These are phyloP conservation scores for Bombycilla garrulus DNA, from an alignment of 2,113 vertebrate species.

Conservation along the genomic window DNA sequence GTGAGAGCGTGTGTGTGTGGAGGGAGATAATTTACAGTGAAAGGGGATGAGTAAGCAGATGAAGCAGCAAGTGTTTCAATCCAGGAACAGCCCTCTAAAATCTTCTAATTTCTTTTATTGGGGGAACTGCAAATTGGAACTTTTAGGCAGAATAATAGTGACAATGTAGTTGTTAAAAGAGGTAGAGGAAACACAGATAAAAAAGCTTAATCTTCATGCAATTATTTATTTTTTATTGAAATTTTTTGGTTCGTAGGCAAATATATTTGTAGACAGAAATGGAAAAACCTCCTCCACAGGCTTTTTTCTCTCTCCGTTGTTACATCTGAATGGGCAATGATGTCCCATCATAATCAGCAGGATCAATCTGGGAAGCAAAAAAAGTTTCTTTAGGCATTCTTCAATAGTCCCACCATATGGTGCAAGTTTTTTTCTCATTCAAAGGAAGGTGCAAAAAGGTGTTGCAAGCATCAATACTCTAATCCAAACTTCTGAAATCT, in stretches of 20 bases:
- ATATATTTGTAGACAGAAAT: neutral
- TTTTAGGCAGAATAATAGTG: neutral
- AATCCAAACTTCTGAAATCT: neutral
- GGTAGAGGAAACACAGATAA: neutral
- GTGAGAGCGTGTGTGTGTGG: neutral
- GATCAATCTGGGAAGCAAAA: neutral
- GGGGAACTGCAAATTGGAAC: neutral
- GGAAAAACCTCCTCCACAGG: neutral
- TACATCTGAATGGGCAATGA: accelerated
- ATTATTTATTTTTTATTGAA: neutral
- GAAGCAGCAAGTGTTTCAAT: neutral
- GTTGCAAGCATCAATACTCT: neutral
- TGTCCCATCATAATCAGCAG: neutral
- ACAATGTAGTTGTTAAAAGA: neutral
- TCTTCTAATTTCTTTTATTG: neutral
- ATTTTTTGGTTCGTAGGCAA: neutral
- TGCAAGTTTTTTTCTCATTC: neutral
- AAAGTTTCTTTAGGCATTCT: neutral
- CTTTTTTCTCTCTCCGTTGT: neutral
- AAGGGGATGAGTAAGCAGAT: constrained; percentile 32
- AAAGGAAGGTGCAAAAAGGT: neutral
- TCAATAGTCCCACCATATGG: neutral
- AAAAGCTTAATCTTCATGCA: neutral
- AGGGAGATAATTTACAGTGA: neutral
- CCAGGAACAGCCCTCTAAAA: neutral